Evolutionary conservation across 2,797 vertebrate species (phyloP), one percentile per base, ranked within the genome.

Genomic region (Sebastes itinus): DNA sequence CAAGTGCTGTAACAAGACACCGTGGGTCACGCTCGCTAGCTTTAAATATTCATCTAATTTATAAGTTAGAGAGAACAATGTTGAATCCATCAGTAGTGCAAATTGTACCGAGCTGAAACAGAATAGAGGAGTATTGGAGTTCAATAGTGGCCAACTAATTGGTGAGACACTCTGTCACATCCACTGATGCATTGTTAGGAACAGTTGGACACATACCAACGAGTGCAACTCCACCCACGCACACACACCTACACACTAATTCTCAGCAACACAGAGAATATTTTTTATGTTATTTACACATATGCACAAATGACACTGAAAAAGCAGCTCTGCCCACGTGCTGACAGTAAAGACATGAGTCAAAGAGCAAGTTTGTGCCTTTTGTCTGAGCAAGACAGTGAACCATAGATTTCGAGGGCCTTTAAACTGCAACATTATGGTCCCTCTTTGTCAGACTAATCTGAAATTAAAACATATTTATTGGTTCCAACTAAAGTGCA

Each of bases 111-210:
- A 81, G 67, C 72, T 64, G 28, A 74, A 35, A 74, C 30, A 54
- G 27, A 72, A 59, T 27, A 76, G 6, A 35, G 38, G 55, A 27
- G 18, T 23, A 9, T n/a, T 30, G 54, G 56, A 75, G 77, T 77
- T 83, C 69, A 77, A 56, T 25, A 42, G 35, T 5, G 60, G 71
- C 70, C 27, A 32, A 6, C 63, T 87, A 86, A 87, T 84, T 90
- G 80, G 32, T 28, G 64, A 63, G 35, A 66, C 54, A 14, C 60
- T 72, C 65, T 77, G 46, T 67, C 68, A 42, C 85, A 5, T 18
- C 60, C 33, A 67, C 69, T 49, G 72, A 23, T 23, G 2, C 70
- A 54, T 73, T 64, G 81, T 81, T 49, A 33, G 69, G 52, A 85
- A 32, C 62, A 71, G 60, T 66, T 52, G 65, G 63, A 28, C 62